phyloP scores from a whole-genome alignment of 1,140 invertebrate genomes.

The Heliconius melpomene region DNA sequence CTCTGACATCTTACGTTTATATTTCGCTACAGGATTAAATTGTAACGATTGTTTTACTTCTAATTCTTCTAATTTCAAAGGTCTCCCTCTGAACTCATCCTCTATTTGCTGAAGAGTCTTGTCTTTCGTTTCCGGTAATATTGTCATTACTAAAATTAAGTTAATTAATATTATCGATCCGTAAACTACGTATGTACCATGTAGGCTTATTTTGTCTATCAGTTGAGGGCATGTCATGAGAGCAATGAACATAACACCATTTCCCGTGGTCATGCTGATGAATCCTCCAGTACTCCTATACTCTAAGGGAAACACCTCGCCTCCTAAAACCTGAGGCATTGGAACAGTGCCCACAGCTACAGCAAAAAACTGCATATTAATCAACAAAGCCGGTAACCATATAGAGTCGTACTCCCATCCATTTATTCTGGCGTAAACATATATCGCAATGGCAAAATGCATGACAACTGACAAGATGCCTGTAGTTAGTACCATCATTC shows the following conservation, averaged over 20 bases:
- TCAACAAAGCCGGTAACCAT: constrained; percentile 61
- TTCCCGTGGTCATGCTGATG: constrained; percentile 43
- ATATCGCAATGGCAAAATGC: constrained; percentile 53
- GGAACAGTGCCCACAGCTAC: constrained; percentile 61
- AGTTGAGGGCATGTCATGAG: constrained; percentile 52
- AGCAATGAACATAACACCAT: constrained; percentile 43
- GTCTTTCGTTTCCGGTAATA: constrained; percentile 64
- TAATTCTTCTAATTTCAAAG: constrained; percentile 48
- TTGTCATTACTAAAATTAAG: constrained; percentile 48
- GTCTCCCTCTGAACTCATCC: constrained; percentile 57
- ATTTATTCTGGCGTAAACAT: constrained; percentile 45
- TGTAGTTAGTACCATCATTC: constrained; percentile 55
- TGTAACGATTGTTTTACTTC: constrained; percentile 48
- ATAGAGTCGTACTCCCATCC: constrained; percentile 43
- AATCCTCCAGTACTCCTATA: constrained; percentile 56
- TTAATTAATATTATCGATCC: constrained; percentile 46
- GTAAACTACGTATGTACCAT: constrained; percentile 57
- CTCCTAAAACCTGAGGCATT: constrained; percentile 60
- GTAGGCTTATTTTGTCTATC: constrained; percentile 42
- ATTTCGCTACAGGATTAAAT: constrained; percentile 40
- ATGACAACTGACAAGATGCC: constrained; percentile 48
- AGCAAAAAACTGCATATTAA: constrained; percentile 58
- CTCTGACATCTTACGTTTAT: constrained; percentile 54
- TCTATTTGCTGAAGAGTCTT: constrained; percentile 68
- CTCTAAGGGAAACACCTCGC: constrained; percentile 62